Conservation (phyloP, 2,113 vertebrate genomes). For the Ondatra zibethicus region DNA sequence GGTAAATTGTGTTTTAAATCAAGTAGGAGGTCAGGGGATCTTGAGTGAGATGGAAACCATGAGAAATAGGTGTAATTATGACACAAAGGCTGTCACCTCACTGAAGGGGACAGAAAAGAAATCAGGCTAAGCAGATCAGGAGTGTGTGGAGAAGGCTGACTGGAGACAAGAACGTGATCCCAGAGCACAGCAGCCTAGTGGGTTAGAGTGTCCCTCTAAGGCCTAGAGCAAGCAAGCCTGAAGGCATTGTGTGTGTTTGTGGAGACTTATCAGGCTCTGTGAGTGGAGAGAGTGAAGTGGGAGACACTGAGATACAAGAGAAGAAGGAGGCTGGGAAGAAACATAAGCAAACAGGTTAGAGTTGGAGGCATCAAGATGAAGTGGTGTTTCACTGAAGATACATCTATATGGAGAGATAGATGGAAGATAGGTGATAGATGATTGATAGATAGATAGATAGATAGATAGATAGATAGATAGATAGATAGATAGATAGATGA, state of each 20-base stretch:
- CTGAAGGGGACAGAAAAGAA: no score
- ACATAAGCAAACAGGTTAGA: not conserved
- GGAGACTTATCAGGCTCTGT: not conserved
- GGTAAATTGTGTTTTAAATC: not conserved
- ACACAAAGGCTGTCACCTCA: not conserved
- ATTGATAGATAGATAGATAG: not conserved
- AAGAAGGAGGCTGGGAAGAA: not conserved
- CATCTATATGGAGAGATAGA: not conserved
- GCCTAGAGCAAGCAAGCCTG: not conserved
- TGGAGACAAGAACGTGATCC: not conserved
- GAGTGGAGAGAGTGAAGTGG: no score
- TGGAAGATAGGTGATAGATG: not conserved
- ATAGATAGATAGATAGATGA: not conserved
- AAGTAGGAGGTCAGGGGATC: not conserved
- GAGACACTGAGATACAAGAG: not conserved
- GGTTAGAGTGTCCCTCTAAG: accelerated
- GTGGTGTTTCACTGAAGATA: not conserved
- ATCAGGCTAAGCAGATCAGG: no score
- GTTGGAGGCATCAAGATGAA: not conserved
- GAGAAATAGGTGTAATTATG: not conserved
- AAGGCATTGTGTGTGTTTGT: not conserved
- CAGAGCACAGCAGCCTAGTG: not conserved
- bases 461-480: not conserved
- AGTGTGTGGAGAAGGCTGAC: not conserved
- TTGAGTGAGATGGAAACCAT: not conserved